Evolutionary conservation across 2,113 vertebrate species (phyloP).

Genomic region (Proteles cristata): DNA sequence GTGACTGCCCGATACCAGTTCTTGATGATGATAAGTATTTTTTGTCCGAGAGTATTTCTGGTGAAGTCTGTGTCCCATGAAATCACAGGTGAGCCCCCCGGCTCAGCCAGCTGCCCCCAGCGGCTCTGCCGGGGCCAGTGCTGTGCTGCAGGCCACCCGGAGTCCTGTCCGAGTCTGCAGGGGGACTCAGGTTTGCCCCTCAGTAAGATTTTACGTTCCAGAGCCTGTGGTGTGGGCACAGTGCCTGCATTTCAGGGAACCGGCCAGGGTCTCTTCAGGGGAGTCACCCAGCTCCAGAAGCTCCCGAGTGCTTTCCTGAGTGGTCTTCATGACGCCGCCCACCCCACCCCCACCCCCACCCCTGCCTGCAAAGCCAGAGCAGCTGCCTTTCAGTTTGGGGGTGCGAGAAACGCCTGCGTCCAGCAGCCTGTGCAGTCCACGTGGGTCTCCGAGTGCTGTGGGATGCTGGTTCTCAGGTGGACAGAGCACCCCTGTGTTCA

Average conservation of each 20-base stretch:
- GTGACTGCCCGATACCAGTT: neutral
- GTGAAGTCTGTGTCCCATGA: neutral
- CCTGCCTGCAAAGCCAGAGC: neutral
- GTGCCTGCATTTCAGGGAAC: neutral
- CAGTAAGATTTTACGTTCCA: neutral
- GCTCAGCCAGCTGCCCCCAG: neutral
- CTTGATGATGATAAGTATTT: neutral
- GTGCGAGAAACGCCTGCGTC: neutral
- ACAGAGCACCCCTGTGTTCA: neutral
- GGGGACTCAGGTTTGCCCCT: neutral
- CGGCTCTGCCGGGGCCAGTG: neutral
- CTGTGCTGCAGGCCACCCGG: neutral
- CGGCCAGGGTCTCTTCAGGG: neutral
- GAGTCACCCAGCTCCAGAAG: neutral
- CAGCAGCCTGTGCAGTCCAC: too few species aligned
- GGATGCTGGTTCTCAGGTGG: neutral
- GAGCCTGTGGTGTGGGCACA: rapidly evolving
- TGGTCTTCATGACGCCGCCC: neutral
- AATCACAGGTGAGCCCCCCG: too few species aligned
- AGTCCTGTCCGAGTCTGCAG: neutral
- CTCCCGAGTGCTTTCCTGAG: neutral
- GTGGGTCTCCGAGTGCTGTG: neutral
- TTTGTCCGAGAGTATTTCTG: neutral
- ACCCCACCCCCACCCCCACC: too few species aligned
- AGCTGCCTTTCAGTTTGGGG: neutral